Evolutionary conservation across 2,888 invertebrate genomes (phyloP).

Genomic region (Drosophila limbata): DNA sequence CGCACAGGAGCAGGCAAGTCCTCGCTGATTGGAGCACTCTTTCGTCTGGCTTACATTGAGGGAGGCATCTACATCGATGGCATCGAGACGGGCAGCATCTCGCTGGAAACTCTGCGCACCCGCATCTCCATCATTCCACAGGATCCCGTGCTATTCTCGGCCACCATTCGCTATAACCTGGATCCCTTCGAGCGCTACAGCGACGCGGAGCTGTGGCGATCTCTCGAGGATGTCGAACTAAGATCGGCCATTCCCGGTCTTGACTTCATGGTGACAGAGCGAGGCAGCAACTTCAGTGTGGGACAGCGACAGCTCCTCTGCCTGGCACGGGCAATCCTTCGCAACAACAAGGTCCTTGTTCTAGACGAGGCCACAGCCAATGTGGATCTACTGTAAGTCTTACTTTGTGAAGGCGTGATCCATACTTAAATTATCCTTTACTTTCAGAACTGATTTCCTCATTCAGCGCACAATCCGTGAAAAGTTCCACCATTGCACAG

Average conservation of each 20-base stretch:
- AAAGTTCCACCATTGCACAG: slow-evolving; percentile 93
- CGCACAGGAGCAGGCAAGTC: slow-evolving; percentile 94
- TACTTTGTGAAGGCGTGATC: background rate
- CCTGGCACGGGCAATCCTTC: slow-evolving; percentile 88
- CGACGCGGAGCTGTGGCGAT: slow-evolving; percentile 82
- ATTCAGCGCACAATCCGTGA: slow-evolving; percentile 93
- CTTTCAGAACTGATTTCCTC: slow-evolving; percentile 89
- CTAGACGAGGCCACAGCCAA: slow-evolving; percentile 90
- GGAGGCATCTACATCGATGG: slow-evolving; percentile 91
- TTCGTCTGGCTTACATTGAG: slow-evolving; percentile 90
- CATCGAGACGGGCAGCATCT: slow-evolving; percentile 86
- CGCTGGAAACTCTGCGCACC: slow-evolving; percentile 86
- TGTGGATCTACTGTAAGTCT: slow-evolving; percentile 87
- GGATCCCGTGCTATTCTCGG: slow-evolving; percentile 87
- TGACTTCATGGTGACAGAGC: slow-evolving; percentile 86
- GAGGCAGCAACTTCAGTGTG: slow-evolving; percentile 88
- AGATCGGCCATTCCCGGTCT: slow-evolving; percentile 85
- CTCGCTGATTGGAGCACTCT: slow-evolving; percentile 91
- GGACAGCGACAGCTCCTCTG: slow-evolving; percentile 90
- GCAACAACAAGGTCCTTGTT: slow-evolving; percentile 88
- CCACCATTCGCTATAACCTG: slow-evolving; percentile 88
- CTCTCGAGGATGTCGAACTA: slow-evolving; percentile 86
- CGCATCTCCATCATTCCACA: slow-evolving; percentile 87
- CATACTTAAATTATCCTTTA: background rate
- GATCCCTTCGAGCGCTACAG: slow-evolving; percentile 87